A percentile compares a stretch with the other conserved stretches of the same genome.
Evolutionary conservation across 2,888 invertebrate species (phyloP).

Genomic region (Dichetophora obliterata): DNA sequence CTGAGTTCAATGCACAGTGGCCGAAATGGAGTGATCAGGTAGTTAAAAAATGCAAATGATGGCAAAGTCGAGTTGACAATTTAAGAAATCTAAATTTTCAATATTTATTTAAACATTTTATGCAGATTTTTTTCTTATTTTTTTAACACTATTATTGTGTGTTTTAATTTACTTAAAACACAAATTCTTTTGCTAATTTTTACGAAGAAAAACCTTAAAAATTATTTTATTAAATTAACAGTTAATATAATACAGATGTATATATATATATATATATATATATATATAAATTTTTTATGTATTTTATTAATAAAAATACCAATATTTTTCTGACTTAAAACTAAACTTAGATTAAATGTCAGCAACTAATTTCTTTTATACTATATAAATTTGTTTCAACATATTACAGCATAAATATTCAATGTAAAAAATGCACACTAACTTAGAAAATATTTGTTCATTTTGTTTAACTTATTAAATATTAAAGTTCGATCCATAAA

Average conservation of each 20-base stretch:
- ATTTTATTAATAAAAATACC: constrained; percentile 30
- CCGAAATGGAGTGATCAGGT: background rate
- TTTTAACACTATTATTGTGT: background rate
- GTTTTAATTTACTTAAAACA: background rate
- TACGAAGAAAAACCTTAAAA: constrained; percentile 14
- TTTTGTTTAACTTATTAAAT: constrained; percentile 17
- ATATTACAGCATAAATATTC: constrained; percentile 3
- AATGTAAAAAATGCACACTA: constrained; percentile 22
- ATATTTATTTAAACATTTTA: constrained; percentile 23
- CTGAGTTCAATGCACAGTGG: background rate
- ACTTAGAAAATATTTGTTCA: constrained; percentile 26
- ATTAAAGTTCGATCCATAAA: background rate
- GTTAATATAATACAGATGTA: no score
- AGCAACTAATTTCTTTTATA: background rate
- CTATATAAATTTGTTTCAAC: background rate
- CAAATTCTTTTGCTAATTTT: constrained; percentile 11
- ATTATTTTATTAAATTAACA: constrained; percentile 35
- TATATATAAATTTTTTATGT: constrained; percentile 21
- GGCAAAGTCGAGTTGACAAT: background rate
- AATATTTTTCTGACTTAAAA: constrained; percentile 25
- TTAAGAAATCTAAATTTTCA: constrained; percentile 28
- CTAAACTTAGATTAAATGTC: constrained; percentile 5
- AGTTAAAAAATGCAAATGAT: background rate
- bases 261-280: no score
- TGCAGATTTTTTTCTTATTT: constrained; percentile 15